phyloP scores from a whole-genome alignment of 2,113 vertebrate species.

The Myiozetetes cayanensis region DNA sequence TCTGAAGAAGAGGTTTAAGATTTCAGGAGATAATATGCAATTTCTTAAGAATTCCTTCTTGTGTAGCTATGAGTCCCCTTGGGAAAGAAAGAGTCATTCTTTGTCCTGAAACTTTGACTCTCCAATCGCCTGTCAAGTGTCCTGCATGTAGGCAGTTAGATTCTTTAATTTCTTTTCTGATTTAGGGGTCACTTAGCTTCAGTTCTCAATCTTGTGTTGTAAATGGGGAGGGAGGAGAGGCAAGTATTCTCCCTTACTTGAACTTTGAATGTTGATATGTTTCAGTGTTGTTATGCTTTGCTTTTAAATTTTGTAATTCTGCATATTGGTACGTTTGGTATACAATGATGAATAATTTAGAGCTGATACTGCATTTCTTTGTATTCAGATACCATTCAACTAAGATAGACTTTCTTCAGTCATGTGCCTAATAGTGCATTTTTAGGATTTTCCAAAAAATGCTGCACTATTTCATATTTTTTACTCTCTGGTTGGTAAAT shows the following conservation, averaged over 20 bases:
- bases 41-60: neutral
- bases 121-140: neutral
- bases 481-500: neutral
- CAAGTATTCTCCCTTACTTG: neutral
- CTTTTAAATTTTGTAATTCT: neutral
- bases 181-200: neutral
- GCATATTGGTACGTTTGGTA: neutral
- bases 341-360: neutral
- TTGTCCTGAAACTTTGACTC: neutral
- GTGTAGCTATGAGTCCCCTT: neutral
- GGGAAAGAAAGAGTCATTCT: neutral
- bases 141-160: neutral
- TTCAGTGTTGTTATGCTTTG: neutral
- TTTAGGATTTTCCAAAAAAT: neutral
- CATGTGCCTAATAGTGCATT: neutral
- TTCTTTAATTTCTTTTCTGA: neutral
- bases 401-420: neutral
- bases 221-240: accelerated
- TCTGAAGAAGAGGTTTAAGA: neutral
- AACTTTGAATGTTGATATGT: neutral
- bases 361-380: neutral
- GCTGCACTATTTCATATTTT: neutral
- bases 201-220: neutral
- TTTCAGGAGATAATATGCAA: neutral
- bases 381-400: neutral